These are phyloP conservation scores for Acrocyrtus sp. DNA, from an alignment of 2,888 invertebrate genomes.

Conservation along the genomic window DNA sequence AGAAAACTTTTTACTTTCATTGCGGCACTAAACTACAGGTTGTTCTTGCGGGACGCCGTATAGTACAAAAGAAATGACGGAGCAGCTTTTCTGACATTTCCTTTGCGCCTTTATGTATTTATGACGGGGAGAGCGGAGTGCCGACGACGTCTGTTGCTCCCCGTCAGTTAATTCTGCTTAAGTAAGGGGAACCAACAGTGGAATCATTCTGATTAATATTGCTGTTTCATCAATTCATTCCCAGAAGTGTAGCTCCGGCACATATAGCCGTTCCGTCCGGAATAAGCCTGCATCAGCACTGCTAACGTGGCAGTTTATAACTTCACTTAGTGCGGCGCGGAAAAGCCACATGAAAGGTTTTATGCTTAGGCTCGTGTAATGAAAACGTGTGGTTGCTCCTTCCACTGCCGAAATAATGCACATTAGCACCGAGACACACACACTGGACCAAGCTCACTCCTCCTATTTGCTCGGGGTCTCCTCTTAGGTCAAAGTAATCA, in stretches of 20 bases:
- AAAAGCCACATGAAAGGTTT: neutral
- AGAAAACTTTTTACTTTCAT: neutral
- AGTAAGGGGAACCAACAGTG: conserved; percentile 36
- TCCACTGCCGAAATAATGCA: neutral
- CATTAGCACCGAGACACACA: neutral
- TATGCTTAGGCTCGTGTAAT: neutral
- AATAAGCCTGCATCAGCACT: no score
- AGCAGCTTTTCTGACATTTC: conserved; percentile 21
- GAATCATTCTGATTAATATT: conserved; percentile 49
- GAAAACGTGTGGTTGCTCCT: neutral
- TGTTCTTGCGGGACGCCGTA: neutral
- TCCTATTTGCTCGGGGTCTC: neutral
- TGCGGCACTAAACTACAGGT: neutral
- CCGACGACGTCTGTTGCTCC: conserved; percentile 28
- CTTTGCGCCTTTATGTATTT: conserved; percentile 8
- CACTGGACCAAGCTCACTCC: neutral
- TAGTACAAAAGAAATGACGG: neutral
- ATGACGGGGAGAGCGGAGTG: conserved; percentile 12
- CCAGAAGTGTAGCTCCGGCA: no score
- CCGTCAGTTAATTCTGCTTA: conserved; percentile 23
- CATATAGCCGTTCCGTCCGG: no score
- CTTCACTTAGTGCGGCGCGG: neutral
- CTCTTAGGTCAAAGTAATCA: conserved; percentile 34
- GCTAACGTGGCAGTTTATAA: neutral
- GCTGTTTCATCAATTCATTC: conserved; percentile 50